These are phyloP conservation scores for Ciconia nigra DNA, from an alignment of 2,797 vertebrate genomes.

Conservation along the genomic window DNA sequence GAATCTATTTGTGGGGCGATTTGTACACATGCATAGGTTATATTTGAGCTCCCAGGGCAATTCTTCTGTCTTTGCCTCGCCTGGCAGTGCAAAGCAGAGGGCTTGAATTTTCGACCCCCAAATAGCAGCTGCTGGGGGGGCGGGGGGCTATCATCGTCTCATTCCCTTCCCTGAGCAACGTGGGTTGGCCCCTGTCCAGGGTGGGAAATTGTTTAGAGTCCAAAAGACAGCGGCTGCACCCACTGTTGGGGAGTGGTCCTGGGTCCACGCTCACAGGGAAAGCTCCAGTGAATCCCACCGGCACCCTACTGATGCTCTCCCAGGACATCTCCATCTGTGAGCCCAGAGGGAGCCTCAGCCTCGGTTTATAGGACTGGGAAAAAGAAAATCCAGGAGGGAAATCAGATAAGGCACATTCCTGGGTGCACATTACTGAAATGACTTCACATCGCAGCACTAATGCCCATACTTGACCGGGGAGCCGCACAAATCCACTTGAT, in stretches of 20 bases:
- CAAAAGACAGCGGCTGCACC: fast-evolving
- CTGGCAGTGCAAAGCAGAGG: fast-evolving
- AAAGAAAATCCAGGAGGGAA: background rate
- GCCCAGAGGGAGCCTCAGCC: background rate
- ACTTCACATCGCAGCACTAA: background rate
- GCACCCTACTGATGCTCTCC: background rate
- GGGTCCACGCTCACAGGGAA: fast-evolving
- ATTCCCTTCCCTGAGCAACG: fast-evolving
- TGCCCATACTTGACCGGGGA: constrained; percentile 36
- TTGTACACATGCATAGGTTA: background rate
- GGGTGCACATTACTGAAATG: background rate
- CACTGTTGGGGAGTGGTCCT: fast-evolving
- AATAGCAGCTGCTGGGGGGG: background rate
- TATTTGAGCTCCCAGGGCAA: background rate
- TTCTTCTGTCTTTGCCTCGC: background rate
- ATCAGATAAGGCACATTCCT: constrained; percentile 60
- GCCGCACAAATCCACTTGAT: constrained; percentile 44
- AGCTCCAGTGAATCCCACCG: background rate
- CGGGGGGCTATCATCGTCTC: background rate
- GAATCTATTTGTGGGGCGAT: background rate
- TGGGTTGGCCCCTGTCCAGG: background rate
- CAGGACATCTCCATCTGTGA: fast-evolving
- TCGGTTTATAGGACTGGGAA: background rate
- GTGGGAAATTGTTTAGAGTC: background rate
- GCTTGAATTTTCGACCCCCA: background rate